Evolutionary conservation across 1,140 invertebrate genomes (phyloP).

Genomic region (Leptopilina clavipes): DNA sequence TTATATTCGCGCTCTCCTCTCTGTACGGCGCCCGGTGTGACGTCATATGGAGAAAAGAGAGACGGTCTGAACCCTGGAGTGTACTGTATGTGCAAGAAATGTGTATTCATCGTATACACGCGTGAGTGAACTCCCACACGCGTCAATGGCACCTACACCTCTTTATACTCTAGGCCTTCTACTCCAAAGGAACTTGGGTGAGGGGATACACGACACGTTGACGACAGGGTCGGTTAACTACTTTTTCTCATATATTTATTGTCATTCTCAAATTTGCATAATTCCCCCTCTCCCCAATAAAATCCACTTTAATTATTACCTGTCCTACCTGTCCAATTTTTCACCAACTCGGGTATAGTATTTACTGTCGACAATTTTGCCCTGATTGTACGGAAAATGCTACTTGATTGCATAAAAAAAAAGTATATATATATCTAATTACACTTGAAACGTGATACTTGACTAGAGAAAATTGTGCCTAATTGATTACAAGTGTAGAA

Average conservation of each 20-base stretch:
- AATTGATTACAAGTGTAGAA: too few relatives aligned
- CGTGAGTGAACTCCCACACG: conserved; percentile 33
- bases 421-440: too few relatives aligned
- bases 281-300: too few relatives aligned
- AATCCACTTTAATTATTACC: too few relatives aligned
- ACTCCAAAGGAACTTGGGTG: conserved; percentile 16
- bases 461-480: too few relatives aligned
- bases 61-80: too few relatives aligned
- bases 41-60: conserved; percentile 55
- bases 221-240: neutral
- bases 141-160: conserved; percentile 21
- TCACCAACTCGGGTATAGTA: neutral
- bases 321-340: neutral
- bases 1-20: conserved; percentile 56
- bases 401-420: too few relatives aligned
- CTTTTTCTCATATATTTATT: neutral
- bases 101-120: conserved; percentile 30
- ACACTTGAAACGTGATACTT: neutral
- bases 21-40: conserved; percentile 60
- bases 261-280: neutral
- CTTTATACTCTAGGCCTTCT: neutral
- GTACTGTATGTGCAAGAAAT: conserved; percentile 11
- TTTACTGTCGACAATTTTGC: too few relatives aligned
- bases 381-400: too few relatives aligned
- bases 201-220: conserved; percentile 9